Evolutionary conservation across 2,113 vertebrate genomes (phyloP).

Genomic region (Austrofundulus limnaeus): DNA sequence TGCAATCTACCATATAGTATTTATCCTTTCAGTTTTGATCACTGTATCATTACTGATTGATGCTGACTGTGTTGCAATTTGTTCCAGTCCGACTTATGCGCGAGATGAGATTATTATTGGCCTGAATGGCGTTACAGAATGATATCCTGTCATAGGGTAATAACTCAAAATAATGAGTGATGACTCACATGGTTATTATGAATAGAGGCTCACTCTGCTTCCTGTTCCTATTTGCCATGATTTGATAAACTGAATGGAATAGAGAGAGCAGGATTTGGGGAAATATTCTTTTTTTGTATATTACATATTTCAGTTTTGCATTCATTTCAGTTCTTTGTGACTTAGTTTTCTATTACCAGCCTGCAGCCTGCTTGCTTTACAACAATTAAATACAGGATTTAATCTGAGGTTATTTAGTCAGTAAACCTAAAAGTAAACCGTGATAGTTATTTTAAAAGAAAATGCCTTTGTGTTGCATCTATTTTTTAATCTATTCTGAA

Average conservation of each 20-base stretch:
- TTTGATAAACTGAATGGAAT: conserved; percentile 47
- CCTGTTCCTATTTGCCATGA: conserved; percentile 58
- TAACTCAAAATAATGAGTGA: conserved; percentile 63
- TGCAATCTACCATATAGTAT: conserved; percentile 19
- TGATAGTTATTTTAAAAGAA: background rate
- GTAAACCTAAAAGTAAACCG: conserved; percentile 7
- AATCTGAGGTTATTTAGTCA: background rate
- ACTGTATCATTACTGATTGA: conserved; percentile 45
- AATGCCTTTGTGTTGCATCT: background rate
- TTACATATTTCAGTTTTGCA: conserved; percentile 4
- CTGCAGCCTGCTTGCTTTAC: conserved; percentile 4
- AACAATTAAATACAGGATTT: background rate
- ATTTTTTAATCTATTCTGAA: background rate
- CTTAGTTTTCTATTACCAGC: conserved; percentile 1
- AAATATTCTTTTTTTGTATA: conserved; percentile 15
- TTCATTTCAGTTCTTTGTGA: conserved; percentile 2
- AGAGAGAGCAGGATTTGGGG: background rate
- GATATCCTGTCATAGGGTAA: conserved; percentile 58
- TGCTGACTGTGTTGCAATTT: conserved; percentile 54
- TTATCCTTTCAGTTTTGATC: conserved; percentile 37
- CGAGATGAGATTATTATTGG: conserved; percentile 64
- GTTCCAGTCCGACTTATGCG: conserved; percentile 53
- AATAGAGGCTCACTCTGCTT: conserved; percentile 55
- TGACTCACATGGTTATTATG: conserved; percentile 59
- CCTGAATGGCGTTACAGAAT: conserved; percentile 54